A percentile compares a stretch with the other conserved stretches of the same genome.
Conservation (phyloP, 2,113 vertebrate genomes). For the Scalopus aquaticus region DNA sequence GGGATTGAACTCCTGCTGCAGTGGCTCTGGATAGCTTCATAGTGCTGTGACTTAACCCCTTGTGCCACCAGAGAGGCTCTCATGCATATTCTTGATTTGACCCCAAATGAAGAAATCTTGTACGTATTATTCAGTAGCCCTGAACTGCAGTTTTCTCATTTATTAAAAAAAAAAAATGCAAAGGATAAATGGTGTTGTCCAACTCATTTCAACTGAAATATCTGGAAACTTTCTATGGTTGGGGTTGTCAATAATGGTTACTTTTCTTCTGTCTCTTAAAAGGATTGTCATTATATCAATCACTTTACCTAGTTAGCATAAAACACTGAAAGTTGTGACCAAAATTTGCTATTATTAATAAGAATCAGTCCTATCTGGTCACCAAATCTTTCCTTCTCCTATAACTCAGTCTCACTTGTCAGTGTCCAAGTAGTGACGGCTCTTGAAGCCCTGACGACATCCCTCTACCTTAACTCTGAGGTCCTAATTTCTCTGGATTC, state of each 20-base stretch:
- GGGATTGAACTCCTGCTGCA: no score
- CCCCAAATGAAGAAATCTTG: background rate
- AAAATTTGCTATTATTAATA: background rate
- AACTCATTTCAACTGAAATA: background rate
- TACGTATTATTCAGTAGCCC: background rate
- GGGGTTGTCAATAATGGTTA: background rate
- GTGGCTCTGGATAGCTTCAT: no score
- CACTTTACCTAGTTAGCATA: background rate
- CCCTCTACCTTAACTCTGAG: background rate
- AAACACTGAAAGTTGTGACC: background rate
- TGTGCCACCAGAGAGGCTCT: no score
- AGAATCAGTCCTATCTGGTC: background rate
- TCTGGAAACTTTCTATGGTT: slow-evolving; percentile 18
- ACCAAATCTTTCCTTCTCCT: background rate
- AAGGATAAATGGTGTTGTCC: background rate
- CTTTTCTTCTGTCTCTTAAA: background rate
- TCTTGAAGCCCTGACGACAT: background rate
- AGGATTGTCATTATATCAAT: background rate
- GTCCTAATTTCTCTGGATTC: background rate
- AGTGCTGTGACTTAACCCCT: no score
- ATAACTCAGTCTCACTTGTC: no score
- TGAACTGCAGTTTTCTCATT: background rate
- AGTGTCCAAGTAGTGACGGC: accelerated
- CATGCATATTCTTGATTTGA: background rate
- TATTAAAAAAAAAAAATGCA: background rate